These are phyloP conservation scores for Drosophila teissieri DNA, from an alignment of 1,140 invertebrate genomes.

Conservation along the genomic window DNA sequence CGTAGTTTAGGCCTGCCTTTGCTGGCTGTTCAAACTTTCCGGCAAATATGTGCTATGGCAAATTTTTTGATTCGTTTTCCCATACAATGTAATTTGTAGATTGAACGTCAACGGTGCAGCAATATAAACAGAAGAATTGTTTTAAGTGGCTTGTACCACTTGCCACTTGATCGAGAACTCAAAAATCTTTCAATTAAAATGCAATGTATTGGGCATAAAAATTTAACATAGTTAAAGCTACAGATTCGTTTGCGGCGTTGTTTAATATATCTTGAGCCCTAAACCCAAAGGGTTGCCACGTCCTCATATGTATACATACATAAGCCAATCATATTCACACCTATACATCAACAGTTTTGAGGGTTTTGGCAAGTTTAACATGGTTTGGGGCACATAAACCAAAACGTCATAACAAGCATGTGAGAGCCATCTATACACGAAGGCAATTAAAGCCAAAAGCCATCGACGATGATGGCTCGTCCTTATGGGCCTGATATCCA, in stretches of 20 bases:
- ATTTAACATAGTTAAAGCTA: no score
- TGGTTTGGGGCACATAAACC: conserved; percentile 33
- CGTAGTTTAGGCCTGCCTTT: conserved; percentile 52
- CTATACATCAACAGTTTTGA: conserved; percentile 39
- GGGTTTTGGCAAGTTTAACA: conserved; percentile 31
- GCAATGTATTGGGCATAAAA: no score
- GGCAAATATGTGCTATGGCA: conserved; percentile 50
- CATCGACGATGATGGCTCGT: conserved; percentile 8
- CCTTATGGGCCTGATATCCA: no score
- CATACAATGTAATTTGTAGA: conserved; percentile 27
- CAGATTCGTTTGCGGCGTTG: no score
- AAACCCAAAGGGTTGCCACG: no score
- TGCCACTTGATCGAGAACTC: neutral
- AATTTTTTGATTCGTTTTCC: conserved; percentile 28
- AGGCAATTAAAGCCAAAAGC: conserved; percentile 66
- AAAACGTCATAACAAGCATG: conserved; percentile 35
- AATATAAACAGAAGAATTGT: conserved; percentile 8
- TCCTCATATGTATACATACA: no score
- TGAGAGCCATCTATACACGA: conserved; percentile 23
- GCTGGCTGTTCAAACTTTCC: conserved; percentile 67
- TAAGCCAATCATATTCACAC: conserved; percentile 28
- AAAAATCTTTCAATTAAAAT: neutral
- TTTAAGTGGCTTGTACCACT: neutral
- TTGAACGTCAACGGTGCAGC: conserved; percentile 2
- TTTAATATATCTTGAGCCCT: no score